Percentiles rank a stretch among this genome's conserved stretches.
Conservation (phyloP, 2,113 vertebrate genomes). For the Pteruthius melanotis region DNA sequence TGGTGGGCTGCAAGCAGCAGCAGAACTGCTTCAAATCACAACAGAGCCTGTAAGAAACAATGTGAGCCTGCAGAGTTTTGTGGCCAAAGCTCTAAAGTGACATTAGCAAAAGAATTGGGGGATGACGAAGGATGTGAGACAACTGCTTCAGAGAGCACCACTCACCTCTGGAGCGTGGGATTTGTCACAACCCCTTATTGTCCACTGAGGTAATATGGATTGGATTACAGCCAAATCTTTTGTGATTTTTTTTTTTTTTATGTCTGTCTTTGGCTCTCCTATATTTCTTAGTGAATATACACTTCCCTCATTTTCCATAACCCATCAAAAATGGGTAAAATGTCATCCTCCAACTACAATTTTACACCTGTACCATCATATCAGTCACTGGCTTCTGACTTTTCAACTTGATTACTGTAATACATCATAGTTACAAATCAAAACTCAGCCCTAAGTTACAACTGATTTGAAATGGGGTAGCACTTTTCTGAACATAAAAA, state of each 20-base stretch:
- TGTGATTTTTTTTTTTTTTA: background rate
- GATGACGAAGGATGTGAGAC: background rate
- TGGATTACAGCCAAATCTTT: background rate
- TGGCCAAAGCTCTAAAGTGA: background rate
- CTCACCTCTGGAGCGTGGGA: background rate
- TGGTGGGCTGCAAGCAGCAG: background rate
- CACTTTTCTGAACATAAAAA: background rate
- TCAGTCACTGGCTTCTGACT: background rate
- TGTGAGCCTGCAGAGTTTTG: background rate
- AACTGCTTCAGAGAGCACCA: background rate
- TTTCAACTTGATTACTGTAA: background rate
- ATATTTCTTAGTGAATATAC: background rate
- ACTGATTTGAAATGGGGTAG: background rate
- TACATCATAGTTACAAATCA: background rate
- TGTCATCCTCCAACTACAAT: background rate
- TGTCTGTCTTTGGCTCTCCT: background rate
- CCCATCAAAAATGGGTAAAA: background rate
- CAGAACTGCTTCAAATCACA: background rate
- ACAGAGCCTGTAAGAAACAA: background rate
- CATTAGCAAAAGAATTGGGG: background rate
- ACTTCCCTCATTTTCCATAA: background rate
- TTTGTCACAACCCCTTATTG: background rate
- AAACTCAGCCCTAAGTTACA: background rate
- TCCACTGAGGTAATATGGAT: background rate
- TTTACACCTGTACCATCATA: background rate